Evolutionary conservation across 2,113 vertebrate genomes (phyloP).

Genomic region (Melanocharis versteri): DNA sequence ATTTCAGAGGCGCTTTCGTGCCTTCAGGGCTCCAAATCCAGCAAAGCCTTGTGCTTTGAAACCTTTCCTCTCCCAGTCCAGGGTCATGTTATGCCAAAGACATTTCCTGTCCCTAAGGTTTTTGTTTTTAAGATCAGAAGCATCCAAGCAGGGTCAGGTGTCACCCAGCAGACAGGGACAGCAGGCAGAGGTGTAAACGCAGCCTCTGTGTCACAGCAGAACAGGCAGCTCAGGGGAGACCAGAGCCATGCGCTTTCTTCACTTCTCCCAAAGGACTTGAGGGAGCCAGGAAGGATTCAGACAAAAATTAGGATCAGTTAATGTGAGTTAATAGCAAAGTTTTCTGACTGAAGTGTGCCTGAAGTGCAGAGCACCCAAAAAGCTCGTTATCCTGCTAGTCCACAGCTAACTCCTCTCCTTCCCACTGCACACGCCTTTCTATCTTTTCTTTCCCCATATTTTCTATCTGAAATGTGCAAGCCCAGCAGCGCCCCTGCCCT

Average conservation of each 20-base stretch:
- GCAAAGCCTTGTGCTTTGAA: neutral
- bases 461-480: neutral
- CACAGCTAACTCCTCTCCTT: neutral
- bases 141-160: neutral
- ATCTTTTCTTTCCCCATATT: neutral
- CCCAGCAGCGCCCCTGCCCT: neutral
- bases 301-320: neutral
- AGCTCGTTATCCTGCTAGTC: neutral
- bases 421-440: too few relatives aligned
- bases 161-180: neutral
- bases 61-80: neutral
- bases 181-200: neutral
- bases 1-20: neutral
- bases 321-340: neutral
- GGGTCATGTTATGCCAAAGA: accelerated
- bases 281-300: neutral
- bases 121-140: neutral
- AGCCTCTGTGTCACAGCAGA: neutral
- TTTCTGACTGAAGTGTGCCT: neutral
- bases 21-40: neutral
- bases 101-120: accelerated
- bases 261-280: neutral
- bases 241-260: neutral
- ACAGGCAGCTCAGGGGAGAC: neutral
- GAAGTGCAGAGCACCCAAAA: neutral